Base-by-base conservation (phyloP, 2,797 vertebrate species). In the Rhinophrynus dorsalis region DNA sequence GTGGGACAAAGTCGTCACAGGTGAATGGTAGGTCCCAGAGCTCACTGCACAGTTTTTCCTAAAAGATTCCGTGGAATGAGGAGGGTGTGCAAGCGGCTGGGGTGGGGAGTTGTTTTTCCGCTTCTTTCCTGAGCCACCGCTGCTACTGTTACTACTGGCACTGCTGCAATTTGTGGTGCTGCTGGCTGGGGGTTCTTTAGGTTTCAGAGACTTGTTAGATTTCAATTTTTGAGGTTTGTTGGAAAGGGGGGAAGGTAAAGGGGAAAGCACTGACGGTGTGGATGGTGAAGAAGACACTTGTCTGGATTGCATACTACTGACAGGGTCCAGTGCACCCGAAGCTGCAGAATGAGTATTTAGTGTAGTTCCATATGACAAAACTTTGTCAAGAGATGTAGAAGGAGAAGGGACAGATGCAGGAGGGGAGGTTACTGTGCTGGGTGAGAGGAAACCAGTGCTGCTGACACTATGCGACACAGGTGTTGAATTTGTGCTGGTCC, bases 231-330 rank as follows among this genome's bases (percentile, higher is more conserved):
- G 90, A 83, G 92, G 91, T 88, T 96, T 95, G 90, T 92, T 92
- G 84, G 95, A 91, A 90, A 93, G 86, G 38, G 92, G 92, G 75
- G 94, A 94, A 79, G 95, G 93, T 81, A 93, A 86, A 12, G 94
- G 94, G 80, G 92, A 96, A 88, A 96, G 94, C 90, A 93, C 91
- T 82, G 95, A 95, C 93, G 97, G 95, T 80, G 92, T 96, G 89
- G 95, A 94, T 83, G 96, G 95, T 90, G 94, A 95, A 63, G 94
- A 96, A 86, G 94, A 96, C 94, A 95, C 93, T 90, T 96, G 96
- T 93, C 96, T 92, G 80, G 95, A 93, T 79, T 96, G 94, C 88
- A 93, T 86, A 85, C 93, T 92, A 85, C 94, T 95, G 87, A 91
- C 91, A 61, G 93, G 94, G 80, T 98, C 96, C 77, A 92, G 76